Evolutionary conservation across 1,140 invertebrate genomes (phyloP).

Genomic region (Calosoma granatense): DNA sequence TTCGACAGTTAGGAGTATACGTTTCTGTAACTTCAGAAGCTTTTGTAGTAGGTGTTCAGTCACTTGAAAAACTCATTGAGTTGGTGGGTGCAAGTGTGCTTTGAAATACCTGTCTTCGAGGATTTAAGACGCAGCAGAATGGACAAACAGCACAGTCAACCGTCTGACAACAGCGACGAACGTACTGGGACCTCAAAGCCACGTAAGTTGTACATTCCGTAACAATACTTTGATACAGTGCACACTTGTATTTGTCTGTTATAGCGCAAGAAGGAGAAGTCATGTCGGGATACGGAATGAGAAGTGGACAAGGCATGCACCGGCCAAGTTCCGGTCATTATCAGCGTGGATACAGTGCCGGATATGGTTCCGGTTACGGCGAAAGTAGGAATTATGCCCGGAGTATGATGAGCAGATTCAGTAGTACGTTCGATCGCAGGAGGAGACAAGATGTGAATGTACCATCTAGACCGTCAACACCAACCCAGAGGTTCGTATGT

Average conservation of each 20-base stretch:
- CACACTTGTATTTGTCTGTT: too few species aligned
- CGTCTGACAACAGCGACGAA: neutral
- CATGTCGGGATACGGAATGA: constrained; percentile 4
- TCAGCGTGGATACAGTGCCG: neutral
- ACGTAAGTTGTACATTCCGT: neutral
- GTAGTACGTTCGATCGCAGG: neutral
- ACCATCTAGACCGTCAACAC: neutral
- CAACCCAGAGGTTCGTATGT: neutral
- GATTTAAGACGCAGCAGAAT: neutral
- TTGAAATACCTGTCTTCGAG: neutral
- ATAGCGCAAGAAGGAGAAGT: neutral
- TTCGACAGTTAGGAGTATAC: neutral
- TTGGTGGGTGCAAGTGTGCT: neutral
- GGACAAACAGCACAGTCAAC: neutral
- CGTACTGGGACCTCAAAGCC: neutral
- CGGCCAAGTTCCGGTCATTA: neutral
- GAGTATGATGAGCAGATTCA: constrained; percentile 10
- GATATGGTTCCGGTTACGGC: neutral
- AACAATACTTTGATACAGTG: too few species aligned
- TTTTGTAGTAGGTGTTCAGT: neutral
- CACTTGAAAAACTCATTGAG: neutral
- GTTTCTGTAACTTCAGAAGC: neutral
- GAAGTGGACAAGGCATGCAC: constrained; percentile 1
- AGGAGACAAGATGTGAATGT: neutral
- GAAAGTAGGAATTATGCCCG: constrained; percentile 9